Evolutionary conservation across 1,140 invertebrate species (phyloP).

Genomic region (Patella vulgata): DNA sequence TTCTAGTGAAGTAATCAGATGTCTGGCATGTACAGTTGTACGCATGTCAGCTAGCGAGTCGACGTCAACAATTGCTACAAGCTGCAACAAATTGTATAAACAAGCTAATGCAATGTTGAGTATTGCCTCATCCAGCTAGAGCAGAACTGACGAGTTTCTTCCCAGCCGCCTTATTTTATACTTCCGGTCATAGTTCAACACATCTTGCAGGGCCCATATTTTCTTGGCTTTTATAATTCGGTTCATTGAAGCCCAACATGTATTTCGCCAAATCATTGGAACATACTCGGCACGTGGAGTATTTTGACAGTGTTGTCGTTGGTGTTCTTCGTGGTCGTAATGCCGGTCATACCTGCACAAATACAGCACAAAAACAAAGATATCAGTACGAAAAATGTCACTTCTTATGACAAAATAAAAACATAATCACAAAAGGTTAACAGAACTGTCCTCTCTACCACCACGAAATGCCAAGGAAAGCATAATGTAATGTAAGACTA

Average conservation of each 20-base stretch:
- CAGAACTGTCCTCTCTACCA: too few species aligned
- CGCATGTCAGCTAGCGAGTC: slow-evolving; percentile 10
- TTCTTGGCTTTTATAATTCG: slow-evolving; percentile 1
- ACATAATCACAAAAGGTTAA: too few species aligned
- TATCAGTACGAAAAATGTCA: too few species aligned
- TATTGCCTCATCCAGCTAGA: background rate
- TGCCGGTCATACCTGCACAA: slow-evolving; percentile 8
- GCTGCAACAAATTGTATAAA: slow-evolving; percentile 14
- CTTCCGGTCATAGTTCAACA: background rate
- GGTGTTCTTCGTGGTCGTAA: background rate
- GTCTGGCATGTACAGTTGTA: slow-evolving; percentile 5
- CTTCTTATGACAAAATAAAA: too few species aligned
- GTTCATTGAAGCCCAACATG: slow-evolving; percentile 4
- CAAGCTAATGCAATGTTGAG: background rate
- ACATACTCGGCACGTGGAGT: background rate
- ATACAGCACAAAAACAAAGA: too few species aligned
- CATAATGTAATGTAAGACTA: too few species aligned
- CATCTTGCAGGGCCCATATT: background rate
- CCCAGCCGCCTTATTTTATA: background rate
- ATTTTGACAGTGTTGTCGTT: background rate
- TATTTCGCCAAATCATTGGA: slow-evolving; percentile 2
- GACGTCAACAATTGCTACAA: slow-evolving; percentile 13
- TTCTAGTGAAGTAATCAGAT: slow-evolving; percentile 16
- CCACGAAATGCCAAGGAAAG: too few species aligned
- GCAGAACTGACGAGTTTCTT: background rate